Percentiles rank a stretch among this genome's conserved stretches.
phyloP scores from a whole-genome alignment of 2,113 vertebrate genomes.

The Aspidoscelis tigris region DNA sequence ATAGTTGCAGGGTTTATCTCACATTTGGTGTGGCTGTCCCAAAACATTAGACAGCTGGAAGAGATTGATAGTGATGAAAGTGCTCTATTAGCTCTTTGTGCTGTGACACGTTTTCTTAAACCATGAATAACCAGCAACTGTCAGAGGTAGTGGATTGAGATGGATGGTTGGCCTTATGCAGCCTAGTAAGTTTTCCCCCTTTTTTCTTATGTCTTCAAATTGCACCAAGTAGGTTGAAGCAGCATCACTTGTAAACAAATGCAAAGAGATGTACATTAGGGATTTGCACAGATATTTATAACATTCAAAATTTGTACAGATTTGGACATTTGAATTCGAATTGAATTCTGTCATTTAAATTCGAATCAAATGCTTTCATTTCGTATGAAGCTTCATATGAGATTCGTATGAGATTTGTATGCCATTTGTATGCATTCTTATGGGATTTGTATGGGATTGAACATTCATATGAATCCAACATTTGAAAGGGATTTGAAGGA shows the following conservation, averaged over 20 bases:
- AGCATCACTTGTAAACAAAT: not conserved
- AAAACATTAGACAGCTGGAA: not conserved
- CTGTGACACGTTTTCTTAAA: not conserved
- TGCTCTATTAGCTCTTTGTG: not conserved
- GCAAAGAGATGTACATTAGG: not conserved
- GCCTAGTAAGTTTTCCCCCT: not conserved
- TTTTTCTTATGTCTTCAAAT: not conserved
- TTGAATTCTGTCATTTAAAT: too few species aligned
- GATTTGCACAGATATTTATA: too few species aligned
- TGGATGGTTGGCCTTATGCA: not conserved
- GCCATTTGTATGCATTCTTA: too few species aligned
- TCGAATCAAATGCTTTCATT: too few species aligned
- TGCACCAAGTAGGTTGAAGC: not conserved
- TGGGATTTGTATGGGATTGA: too few species aligned
- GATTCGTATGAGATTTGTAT: too few species aligned
- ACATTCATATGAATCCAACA: too few species aligned
- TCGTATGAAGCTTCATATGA: too few species aligned
- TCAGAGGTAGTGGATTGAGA: constrained; percentile 3
- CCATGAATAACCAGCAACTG: constrained; percentile 10
- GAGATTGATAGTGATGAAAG: not conserved
- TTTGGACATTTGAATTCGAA: too few species aligned
- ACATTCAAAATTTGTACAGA: too few species aligned
- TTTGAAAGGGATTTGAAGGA: too few species aligned
- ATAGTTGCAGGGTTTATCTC: not conserved
- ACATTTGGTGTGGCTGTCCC: not conserved